Base-by-base conservation (phyloP, 2,113 vertebrate species). In the Anthoscopus minutus region DNA sequence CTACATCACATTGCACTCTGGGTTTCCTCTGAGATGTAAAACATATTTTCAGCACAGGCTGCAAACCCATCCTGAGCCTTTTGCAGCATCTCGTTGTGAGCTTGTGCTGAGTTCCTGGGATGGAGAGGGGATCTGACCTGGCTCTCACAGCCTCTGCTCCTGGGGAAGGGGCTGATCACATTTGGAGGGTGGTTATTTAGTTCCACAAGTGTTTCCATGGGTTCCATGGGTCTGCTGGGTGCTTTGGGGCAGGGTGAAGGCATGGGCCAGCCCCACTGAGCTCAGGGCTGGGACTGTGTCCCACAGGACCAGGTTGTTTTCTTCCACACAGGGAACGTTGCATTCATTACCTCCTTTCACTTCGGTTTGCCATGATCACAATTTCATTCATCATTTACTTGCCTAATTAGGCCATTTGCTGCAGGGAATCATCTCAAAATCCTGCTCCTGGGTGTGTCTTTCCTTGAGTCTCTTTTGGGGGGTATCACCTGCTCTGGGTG, bases 21-120 rank as follows among this genome's bases (percentile, higher is more conserved):
- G 69, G 54, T 69, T 89, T 77, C 92, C 91, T 94, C 84, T 62
- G 87, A 95, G 95, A 88, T 89, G 79, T 67, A 83, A 64, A 92
- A 14, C 50, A 11, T 81, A 77, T 89, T 91, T 56, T 24, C 74
- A 44, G 91, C 21, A 9, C 82, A 76, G 61, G 90, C 61, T 83
- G 81, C 93, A 88, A 53, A 54, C 16, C 35, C 4, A 2, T 86
- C 74, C 84, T 4, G 9, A 35, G 38, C 38, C 61, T 57, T 48
- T 58, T 51, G 80, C 73, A 70, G 92, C 76, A 45, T 38, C 74
- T 64, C 11, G 3, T 13, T 11, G 51, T 3, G 10, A 87, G 78
- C 35, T 24, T 0, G 51, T 4, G 19, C 74, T 27, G 62, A 44
- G n/a, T 8, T 14, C 58, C 65, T 0, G 0, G 38, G 19, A 11